Conservation (phyloP, 2,888 invertebrate genomes). For the Priocnemis perturbator region DNA sequence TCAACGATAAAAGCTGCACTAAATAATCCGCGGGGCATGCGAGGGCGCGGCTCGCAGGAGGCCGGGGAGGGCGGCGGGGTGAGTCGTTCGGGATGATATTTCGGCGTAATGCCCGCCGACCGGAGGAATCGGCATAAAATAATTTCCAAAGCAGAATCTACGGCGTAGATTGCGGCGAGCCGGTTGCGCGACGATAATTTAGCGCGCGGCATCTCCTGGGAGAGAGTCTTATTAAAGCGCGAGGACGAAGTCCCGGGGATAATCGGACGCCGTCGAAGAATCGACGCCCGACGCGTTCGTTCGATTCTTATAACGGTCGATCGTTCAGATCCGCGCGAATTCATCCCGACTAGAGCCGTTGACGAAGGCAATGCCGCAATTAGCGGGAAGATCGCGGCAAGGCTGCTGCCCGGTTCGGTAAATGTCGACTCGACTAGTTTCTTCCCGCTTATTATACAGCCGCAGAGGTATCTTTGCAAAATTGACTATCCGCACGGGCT, state of each 20-base stretch:
- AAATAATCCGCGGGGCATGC: constrained; percentile 37
- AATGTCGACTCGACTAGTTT: too few species aligned
- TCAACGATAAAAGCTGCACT: constrained; percentile 39
- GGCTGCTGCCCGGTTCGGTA: too few species aligned
- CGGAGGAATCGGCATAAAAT: constrained; percentile 9
- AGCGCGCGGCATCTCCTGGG: constrained; percentile 23
- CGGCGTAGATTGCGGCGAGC: constrained; percentile 19
- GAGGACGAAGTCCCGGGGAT: neutral
- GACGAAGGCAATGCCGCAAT: too few species aligned
- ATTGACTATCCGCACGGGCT: too few species aligned
- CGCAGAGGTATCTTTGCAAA: too few species aligned
- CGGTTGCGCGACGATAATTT: constrained; percentile 35
- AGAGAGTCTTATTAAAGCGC: constrained; percentile 19
- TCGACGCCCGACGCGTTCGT: too few species aligned
- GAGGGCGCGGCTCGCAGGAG: neutral
- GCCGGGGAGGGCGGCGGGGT: neutral
- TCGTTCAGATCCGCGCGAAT: too few species aligned
- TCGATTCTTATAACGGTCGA: too few species aligned
- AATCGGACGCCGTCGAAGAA: neutral
- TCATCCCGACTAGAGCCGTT: too few species aligned
- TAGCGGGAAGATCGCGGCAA: too few species aligned
- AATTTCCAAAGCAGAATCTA: constrained; percentile 9
- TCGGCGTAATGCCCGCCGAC: constrained; percentile 1
- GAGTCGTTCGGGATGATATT: constrained; percentile 7
- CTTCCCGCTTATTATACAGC: too few species aligned